These are phyloP conservation scores for Parelbella ahira DNA, from an alignment of 2,888 invertebrate genomes.

Conservation along the genomic window DNA sequence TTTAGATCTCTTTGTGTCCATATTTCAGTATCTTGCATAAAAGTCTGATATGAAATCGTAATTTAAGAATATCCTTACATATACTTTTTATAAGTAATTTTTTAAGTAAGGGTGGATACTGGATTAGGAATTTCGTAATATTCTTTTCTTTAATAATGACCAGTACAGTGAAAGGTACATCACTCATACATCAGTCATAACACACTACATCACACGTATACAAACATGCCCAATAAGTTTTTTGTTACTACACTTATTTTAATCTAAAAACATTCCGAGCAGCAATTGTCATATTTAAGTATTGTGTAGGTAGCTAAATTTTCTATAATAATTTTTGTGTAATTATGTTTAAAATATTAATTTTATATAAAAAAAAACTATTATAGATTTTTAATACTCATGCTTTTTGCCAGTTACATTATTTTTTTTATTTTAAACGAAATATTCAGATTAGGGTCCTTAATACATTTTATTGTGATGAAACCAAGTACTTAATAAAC, in stretches of 20 bases:
- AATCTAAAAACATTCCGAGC: slow-evolving; percentile 39
- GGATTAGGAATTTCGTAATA: not conserved
- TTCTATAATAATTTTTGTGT: slow-evolving; percentile 52
- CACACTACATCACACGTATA: too few relatives aligned
- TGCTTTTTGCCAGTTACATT: slow-evolving; percentile 27
- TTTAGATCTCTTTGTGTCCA: slow-evolving; percentile 16
- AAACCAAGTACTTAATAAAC: slow-evolving; percentile 54
- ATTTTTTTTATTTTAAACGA: too few relatives aligned
- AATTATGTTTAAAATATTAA: slow-evolving; percentile 43
- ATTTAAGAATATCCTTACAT: slow-evolving; percentile 13
- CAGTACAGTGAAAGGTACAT: too few relatives aligned
- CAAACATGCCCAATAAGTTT: too few relatives aligned
- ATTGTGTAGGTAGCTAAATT: slow-evolving; percentile 71
- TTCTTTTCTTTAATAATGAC: too few relatives aligned
- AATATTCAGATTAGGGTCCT: too few relatives aligned
- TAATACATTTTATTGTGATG: slow-evolving; percentile 46
- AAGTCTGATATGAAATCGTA: slow-evolving; percentile 21
- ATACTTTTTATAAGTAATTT: slow-evolving; percentile 18
- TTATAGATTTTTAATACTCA: slow-evolving; percentile 41
- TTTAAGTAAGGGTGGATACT: slow-evolving; percentile 10
- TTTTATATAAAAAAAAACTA: slow-evolving; percentile 28
- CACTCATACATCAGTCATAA: too few relatives aligned
- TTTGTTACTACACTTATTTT: too few relatives aligned
- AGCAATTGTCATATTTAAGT: slow-evolving; percentile 34
- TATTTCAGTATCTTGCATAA: slow-evolving; percentile 14